Percentiles rank a stretch among this genome's conserved stretches.
Evolutionary conservation across 1,140 invertebrate genomes (phyloP).

Genomic region (Heliconius hermathena): DNA sequence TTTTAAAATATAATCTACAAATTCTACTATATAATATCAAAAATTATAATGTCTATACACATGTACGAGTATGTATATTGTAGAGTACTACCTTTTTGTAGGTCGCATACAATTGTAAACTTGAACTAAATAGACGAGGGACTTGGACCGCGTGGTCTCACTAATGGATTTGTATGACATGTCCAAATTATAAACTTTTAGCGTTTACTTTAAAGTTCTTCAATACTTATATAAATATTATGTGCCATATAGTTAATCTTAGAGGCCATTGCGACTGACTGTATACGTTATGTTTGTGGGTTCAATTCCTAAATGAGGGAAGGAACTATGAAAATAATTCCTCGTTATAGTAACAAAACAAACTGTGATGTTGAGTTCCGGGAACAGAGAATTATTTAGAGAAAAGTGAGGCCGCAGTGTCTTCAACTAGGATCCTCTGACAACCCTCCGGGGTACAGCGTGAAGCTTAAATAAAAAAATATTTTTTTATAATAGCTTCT

Average conservation of each 20-base stretch:
- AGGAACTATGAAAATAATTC: no score
- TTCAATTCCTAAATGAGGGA: no score
- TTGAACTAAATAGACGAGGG: conserved; percentile 24
- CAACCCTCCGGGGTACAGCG: no score
- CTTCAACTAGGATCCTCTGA: no score
- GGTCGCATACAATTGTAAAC: conserved; percentile 25
- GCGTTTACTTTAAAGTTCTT: background rate
- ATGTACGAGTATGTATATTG: background rate
- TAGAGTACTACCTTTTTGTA: conserved; percentile 16
- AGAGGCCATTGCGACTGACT: no score
- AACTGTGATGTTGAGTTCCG: no score
- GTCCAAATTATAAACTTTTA: conserved; percentile 12
- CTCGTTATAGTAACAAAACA: no score
- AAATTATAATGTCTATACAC: background rate
- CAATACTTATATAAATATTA: background rate
- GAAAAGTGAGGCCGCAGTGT: no score
- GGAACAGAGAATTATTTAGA: no score
- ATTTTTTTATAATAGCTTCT: no score
- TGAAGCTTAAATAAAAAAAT: no score
- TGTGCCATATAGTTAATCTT: background rate
- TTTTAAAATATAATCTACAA: background rate
- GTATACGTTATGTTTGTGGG: no score
- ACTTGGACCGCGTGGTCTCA: conserved; percentile 8
- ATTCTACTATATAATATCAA: background rate
- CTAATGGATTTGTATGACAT: conserved; percentile 22